Percentiles rank a stretch among this genome's conserved stretches.
Evolutionary conservation across 2,113 vertebrate genomes (phyloP).

Genomic region (Actenoides hombroni): DNA sequence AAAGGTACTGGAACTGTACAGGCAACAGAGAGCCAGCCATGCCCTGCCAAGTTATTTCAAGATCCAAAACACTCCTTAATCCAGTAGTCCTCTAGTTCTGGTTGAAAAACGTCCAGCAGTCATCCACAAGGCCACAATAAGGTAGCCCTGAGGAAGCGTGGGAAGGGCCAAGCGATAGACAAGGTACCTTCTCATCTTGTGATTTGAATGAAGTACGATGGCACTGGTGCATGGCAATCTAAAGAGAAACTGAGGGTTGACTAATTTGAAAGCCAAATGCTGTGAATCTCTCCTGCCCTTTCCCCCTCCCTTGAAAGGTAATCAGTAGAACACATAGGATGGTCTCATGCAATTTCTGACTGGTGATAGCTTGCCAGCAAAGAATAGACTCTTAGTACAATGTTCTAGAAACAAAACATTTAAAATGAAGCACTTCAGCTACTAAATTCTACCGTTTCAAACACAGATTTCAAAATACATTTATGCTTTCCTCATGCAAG

Average conservation of each 20-base stretch:
- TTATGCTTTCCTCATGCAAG: slow-evolving; percentile 3
- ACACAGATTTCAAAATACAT: background rate
- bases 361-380: background rate
- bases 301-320: background rate
- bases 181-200: background rate
- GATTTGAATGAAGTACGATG: background rate
- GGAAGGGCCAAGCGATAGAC: background rate
- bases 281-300: background rate
- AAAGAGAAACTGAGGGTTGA: background rate
- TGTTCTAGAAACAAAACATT: background rate
- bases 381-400: background rate
- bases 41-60: background rate
- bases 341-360: background rate
- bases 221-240: background rate
- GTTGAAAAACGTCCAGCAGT: background rate
- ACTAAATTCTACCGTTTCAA: slow-evolving; percentile 1
- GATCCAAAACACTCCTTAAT: background rate
- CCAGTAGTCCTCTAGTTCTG: background rate
- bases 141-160: background rate
- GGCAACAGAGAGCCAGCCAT: background rate
- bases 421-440: background rate
- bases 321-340: background rate
- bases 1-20: background rate
- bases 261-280: background rate
- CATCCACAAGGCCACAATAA: background rate